Conservation (phyloP, 2,797 vertebrate genomes). For the Scomberomorus guttatus region DNA sequence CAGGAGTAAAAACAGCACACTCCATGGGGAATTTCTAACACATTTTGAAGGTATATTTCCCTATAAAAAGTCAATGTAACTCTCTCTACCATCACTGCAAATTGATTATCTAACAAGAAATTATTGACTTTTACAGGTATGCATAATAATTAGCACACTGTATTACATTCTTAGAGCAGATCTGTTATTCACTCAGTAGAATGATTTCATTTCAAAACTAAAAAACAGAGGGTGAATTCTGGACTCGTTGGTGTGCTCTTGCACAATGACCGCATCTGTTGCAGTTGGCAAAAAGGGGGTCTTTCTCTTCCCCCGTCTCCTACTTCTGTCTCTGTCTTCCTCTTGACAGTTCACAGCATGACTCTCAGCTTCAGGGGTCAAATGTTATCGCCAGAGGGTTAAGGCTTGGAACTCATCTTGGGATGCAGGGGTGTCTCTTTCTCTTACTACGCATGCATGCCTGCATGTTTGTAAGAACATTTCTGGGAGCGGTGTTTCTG, state of each 20-base stretch:
- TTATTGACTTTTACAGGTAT: too few relatives aligned
- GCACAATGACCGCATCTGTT: conserved; percentile 38
- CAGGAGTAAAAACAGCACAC: background rate
- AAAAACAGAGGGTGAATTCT: background rate
- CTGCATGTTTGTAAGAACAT: background rate
- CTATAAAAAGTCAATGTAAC: background rate
- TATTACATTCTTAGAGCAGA: background rate
- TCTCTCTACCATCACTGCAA: background rate
- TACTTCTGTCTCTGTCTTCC: background rate
- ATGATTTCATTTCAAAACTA: background rate
- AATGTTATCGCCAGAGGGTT: conserved; percentile 11
- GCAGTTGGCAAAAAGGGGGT: background rate
- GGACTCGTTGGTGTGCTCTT: background rate
- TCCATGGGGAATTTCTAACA: background rate
- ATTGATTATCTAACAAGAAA: background rate
- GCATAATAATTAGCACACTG: too few relatives aligned
- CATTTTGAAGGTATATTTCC: background rate
- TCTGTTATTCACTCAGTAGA: background rate
- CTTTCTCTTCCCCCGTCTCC: background rate
- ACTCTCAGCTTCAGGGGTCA: conserved; percentile 24
- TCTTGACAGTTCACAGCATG: conserved; percentile 4
- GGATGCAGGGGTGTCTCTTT: background rate
- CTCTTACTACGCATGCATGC: background rate
- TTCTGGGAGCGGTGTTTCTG: background rate
- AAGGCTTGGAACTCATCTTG: background rate